Evolutionary conservation across 2,113 vertebrate genomes (phyloP).

Genomic region (Pluvianellus socialis): DNA sequence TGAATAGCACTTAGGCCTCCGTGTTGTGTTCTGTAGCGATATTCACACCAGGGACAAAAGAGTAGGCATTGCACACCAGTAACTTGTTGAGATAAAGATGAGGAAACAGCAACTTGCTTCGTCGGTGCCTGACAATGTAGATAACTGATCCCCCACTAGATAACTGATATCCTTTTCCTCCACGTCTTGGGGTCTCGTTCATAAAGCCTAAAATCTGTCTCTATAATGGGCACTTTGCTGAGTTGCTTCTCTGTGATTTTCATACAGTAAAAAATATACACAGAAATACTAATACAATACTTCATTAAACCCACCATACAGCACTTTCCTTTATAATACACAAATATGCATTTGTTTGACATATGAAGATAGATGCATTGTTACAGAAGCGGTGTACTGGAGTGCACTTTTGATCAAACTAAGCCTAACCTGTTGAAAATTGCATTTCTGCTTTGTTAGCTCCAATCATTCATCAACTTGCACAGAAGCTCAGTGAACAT

Average conservation of each 20-base stretch:
- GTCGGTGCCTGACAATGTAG: neutral
- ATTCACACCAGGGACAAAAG: neutral
- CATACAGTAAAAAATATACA: neutral
- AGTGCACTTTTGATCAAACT: slow-evolving; percentile 39
- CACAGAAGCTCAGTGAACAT: slow-evolving; percentile 43
- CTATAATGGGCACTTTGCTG: neutral
- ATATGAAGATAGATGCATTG: neutral
- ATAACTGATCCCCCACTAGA: neutral
- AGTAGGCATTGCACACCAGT: neutral
- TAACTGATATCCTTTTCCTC: neutral
- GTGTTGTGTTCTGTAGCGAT: accelerated
- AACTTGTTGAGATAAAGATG: neutral
- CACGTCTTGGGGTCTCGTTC: neutral
- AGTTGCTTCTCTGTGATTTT: neutral
- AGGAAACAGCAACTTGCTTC: neutral
- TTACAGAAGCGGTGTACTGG: neutral
- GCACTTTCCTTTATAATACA: neutral
- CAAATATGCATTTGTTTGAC: slow-evolving; percentile 6
- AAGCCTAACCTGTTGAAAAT: slow-evolving; percentile 59
- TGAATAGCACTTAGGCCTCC: neutral
- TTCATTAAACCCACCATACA: neutral
- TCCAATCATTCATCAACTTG: slow-evolving; percentile 47
- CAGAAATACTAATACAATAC: neutral
- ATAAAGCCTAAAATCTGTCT: neutral
- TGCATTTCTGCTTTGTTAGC: slow-evolving; percentile 57